These are phyloP conservation scores for Pseudococcus jackbeardsleyi DNA, from an alignment of 2,888 invertebrate genomes.

Conservation along the genomic window DNA sequence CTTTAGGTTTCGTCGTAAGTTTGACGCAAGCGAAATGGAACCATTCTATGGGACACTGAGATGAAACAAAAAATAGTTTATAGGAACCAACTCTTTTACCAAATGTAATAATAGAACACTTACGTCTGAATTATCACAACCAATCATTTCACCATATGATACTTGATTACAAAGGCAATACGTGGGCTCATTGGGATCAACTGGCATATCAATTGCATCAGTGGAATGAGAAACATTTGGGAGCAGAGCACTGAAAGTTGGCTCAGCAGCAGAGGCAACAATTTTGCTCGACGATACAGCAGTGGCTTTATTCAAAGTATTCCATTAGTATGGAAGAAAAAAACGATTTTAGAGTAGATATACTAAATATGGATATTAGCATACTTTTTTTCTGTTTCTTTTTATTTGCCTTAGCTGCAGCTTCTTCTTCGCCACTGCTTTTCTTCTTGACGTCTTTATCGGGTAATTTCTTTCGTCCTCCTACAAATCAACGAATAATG, in stretches of 20 bases:
- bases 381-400: conserved; percentile 76
- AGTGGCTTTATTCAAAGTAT: conserved; percentile 34
- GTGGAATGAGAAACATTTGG: conserved; percentile 83
- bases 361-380: neutral
- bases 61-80: conserved; percentile 65
- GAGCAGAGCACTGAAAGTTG: conserved; percentile 60
- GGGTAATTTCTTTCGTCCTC: conserved; percentile 80
- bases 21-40: conserved; percentile 96
- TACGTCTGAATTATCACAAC: conserved; percentile 93
- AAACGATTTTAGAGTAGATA: conserved; percentile 68
- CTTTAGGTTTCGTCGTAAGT: conserved; percentile 91
- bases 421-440: conserved; percentile 72
- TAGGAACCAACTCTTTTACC: neutral
- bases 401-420: conserved; percentile 71
- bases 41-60: conserved; percentile 85
- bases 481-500: conserved; percentile 69
- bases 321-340: neutral
- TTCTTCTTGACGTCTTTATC: conserved; percentile 78
- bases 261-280: conserved; percentile 49
- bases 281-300: conserved; percentile 64
- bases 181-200: conserved; percentile 98
- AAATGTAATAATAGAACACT: conserved; percentile 68
- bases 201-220: conserved; percentile 91
- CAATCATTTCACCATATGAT: conserved; percentile 97
- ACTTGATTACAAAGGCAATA: conserved; percentile 98